Evolutionary conservation across 2,113 vertebrate species (phyloP), one percentile per base, ranked within the genome.

Genomic region (Talpa occidentalis): DNA sequence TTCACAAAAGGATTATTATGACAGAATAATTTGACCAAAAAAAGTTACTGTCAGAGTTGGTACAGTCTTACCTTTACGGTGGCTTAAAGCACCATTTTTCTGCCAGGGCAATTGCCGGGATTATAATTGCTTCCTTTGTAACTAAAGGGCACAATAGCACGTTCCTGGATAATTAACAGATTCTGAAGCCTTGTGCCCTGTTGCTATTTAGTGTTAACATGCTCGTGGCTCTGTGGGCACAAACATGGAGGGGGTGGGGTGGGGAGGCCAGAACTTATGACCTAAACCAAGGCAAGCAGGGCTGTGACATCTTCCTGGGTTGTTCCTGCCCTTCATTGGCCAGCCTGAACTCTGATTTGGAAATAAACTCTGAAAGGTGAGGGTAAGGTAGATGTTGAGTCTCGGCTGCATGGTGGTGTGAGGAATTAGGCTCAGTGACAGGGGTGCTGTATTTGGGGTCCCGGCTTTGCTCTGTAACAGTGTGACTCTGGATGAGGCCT

Each of bases 281-380:
- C 32, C 47, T 87, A 32, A 47, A 26, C 52, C 10, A n/a, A 69
- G 62, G 49, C 14, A 17, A 26, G 37, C 11, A 52, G 49, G 35
- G 49, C 54, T 54, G 44, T n/a, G 66, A 80, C 35, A 30, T 44
- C 76, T 88, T 64, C 69, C 82, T 59, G 59, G 24, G 26, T 66
- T 10, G 30, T 19, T 44, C 40, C 42, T 19, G 24, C 6, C 12
- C 30, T 28, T 49, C 5, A 11, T 90, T 47, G 37, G 67, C 26
- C 28, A n/a, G 32, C 42, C 44, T 59, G 54, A 73, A 10, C 35
- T 77, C 42, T 67, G 56, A 69, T 19, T 62, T 81, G 76, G 73
- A 92, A 66, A 73, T 28, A 19, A 30, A 79, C 64, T 26, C 40
- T 47, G 32, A 69, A 72, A 92, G 70, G 44, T 88, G 72, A 64